Conservation (phyloP, 1,140 invertebrate genomes). For the Octopus bimaculoides region DNA sequence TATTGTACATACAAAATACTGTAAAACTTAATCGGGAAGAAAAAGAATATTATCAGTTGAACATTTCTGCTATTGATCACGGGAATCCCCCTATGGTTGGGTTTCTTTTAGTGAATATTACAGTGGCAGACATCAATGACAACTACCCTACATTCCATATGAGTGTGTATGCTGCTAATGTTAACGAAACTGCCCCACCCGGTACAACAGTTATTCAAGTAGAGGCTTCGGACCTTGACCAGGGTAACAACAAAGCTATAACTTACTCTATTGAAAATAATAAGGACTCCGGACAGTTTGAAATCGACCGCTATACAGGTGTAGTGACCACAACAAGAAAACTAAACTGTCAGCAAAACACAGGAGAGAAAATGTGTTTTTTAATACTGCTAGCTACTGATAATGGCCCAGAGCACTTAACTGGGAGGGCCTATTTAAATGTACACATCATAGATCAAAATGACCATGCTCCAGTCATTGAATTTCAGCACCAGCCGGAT, state of each 20-base stretch:
- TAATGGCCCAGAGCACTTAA: constrained; percentile 77
- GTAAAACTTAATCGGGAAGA: constrained; percentile 85
- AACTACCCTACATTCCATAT: constrained; percentile 90
- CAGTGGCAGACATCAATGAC: constrained; percentile 89
- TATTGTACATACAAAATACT: constrained; percentile 58
- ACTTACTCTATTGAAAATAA: constrained; percentile 70
- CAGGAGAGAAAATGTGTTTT: background rate
- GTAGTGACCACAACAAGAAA: constrained; percentile 41
- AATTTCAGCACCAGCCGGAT: constrained; percentile 75
- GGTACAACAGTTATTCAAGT: constrained; percentile 39
- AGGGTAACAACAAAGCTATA: constrained; percentile 47
- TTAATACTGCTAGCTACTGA: background rate
- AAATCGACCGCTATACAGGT: constrained; percentile 45
- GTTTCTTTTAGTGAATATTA: constrained; percentile 69
- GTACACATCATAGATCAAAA: constrained; percentile 87
- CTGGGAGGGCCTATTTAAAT: constrained; percentile 90
- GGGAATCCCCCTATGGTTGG: constrained; percentile 74
- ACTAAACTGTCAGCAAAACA: constrained; percentile 28
- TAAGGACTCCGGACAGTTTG: constrained; percentile 37
- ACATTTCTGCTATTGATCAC: constrained; percentile 75
- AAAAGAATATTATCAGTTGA: constrained; percentile 72
- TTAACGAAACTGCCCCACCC: constrained; percentile 37
- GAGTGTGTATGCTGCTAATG: constrained; percentile 50
- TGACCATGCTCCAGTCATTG: constrained; percentile 90
- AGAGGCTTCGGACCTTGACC: constrained; percentile 41